These are phyloP conservation scores for Anseranas semipalmata DNA, from an alignment of 2,113 vertebrate genomes.

Conservation along the genomic window DNA sequence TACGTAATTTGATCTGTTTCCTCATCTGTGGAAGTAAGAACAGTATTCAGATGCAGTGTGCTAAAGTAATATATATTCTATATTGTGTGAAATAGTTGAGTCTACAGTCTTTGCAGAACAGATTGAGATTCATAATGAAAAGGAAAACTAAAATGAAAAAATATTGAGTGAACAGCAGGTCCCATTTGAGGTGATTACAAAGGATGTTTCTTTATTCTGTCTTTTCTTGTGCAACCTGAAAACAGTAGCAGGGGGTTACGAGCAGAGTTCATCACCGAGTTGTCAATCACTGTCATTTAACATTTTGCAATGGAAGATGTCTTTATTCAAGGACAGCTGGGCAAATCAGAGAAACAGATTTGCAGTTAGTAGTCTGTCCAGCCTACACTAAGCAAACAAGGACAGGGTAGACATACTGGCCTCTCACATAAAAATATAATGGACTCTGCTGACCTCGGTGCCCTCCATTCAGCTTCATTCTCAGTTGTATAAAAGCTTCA, in stretches of 20 bases:
- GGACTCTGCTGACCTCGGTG: conserved; percentile 80
- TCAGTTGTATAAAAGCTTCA: conserved; percentile 86
- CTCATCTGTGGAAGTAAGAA: conserved; percentile 25
- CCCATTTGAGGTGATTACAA: conserved; percentile 82
- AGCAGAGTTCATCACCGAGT: conserved; percentile 80
- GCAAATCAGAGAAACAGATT: conserved; percentile 88
- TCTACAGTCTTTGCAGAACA: conserved; percentile 72
- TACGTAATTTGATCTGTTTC: conserved; percentile 14
- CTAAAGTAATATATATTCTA: conserved; percentile 3
- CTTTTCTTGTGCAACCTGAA: conserved; percentile 83
- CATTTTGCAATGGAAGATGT: conserved; percentile 82
- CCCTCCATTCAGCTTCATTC: conserved; percentile 86
- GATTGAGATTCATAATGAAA: conserved; percentile 78
- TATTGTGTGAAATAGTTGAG: conserved; percentile 10
- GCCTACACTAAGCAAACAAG: conserved; percentile 86
- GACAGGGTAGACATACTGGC: conserved; percentile 78
- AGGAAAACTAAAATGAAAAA: conserved; percentile 78
- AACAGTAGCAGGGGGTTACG: conserved; percentile 86
- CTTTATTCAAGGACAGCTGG: conserved; percentile 86
- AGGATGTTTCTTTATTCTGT: conserved; percentile 85
- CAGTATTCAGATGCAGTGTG: not conserved
- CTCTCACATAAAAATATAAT: conserved; percentile 87
- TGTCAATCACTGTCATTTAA: conserved; percentile 89
- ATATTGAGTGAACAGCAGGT: conserved; percentile 81
- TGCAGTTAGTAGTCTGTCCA: conserved; percentile 84